Percentiles rank a stretch among this genome's conserved stretches.
Conservation (phyloP, 2,888 invertebrate genomes). For the Apomyelois bistriatella region DNA sequence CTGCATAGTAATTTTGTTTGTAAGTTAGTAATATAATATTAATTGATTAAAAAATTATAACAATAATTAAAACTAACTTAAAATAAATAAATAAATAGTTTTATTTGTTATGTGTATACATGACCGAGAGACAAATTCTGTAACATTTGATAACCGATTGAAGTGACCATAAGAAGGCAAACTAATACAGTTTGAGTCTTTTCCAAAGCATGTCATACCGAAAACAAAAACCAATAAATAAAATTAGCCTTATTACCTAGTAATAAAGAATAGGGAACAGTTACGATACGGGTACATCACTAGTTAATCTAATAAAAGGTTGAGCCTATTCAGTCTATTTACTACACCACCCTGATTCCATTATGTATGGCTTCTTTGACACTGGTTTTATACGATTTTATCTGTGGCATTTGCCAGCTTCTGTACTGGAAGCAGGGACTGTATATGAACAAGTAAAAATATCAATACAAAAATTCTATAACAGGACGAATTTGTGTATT, state of each 20-base stretch:
- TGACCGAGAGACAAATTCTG: too few relatives aligned
- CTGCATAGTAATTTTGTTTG: too few relatives aligned
- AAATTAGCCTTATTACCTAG: background rate
- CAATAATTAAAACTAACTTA: too few relatives aligned
- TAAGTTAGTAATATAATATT: too few relatives aligned
- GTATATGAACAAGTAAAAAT: too few relatives aligned
- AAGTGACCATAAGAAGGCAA: background rate
- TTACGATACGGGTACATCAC: conserved; percentile 29
- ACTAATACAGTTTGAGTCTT: conserved; percentile 8
- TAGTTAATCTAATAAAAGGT: conserved; percentile 61
- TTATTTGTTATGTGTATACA: too few relatives aligned
- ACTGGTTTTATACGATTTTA: conserved; percentile 35
- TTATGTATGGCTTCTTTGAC: conserved; percentile 51
- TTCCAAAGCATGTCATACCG: conserved; percentile 8
- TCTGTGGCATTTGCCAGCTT: conserved; percentile 5
- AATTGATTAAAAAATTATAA: too few relatives aligned
- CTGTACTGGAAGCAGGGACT: too few relatives aligned
- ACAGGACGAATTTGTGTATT: too few relatives aligned
- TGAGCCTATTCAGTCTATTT: conserved; percentile 48
- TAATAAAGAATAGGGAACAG: background rate
- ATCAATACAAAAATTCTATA: too few relatives aligned
- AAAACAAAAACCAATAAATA: conserved; percentile 17
- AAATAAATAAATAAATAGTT: too few relatives aligned
- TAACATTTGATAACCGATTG: too few relatives aligned
- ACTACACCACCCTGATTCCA: conserved; percentile 40